phyloP scores from a whole-genome alignment of 2,888 invertebrate genomes.

The Mechanitis mazaeus region DNA sequence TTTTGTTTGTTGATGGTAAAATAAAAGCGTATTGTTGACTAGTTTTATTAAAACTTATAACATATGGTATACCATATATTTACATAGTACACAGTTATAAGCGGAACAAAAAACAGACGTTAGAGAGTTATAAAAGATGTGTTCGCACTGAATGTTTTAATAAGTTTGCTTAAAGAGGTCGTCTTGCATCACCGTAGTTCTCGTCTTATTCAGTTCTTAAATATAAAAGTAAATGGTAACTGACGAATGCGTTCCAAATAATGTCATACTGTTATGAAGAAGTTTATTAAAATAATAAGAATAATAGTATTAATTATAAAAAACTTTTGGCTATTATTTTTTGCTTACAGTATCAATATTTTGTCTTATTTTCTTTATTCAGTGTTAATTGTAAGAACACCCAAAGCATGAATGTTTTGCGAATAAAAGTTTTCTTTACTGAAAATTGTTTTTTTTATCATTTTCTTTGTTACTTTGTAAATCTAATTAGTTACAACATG shows the following conservation, averaged over 20 bases:
- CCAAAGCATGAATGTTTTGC: too few relatives aligned
- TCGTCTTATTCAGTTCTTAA: background rate
- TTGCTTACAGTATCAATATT: too few relatives aligned
- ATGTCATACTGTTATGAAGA: background rate
- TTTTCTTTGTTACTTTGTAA: too few relatives aligned
- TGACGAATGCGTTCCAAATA: conserved; percentile 3
- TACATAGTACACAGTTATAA: background rate
- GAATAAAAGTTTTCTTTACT: too few relatives aligned
- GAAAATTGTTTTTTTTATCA: too few relatives aligned
- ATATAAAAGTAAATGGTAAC: background rate
- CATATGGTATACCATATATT: background rate
- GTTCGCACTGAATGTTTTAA: background rate
- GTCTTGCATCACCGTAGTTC: background rate
- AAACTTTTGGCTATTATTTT: too few relatives aligned
- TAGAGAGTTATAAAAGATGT: background rate
- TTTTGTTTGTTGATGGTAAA: conserved; percentile 3
- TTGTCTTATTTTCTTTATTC: too few relatives aligned
- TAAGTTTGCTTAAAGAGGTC: background rate
- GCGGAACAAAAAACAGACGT: background rate
- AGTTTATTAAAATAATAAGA: background rate
- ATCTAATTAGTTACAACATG: too few relatives aligned
- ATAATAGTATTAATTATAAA: background rate
- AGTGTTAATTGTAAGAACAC: too few relatives aligned
- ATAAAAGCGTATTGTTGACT: background rate
- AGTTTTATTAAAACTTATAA: background rate